These are phyloP conservation scores for Drepanosiphum platanoidis DNA, from an alignment of 2,888 invertebrate species.

Conservation along the genomic window DNA sequence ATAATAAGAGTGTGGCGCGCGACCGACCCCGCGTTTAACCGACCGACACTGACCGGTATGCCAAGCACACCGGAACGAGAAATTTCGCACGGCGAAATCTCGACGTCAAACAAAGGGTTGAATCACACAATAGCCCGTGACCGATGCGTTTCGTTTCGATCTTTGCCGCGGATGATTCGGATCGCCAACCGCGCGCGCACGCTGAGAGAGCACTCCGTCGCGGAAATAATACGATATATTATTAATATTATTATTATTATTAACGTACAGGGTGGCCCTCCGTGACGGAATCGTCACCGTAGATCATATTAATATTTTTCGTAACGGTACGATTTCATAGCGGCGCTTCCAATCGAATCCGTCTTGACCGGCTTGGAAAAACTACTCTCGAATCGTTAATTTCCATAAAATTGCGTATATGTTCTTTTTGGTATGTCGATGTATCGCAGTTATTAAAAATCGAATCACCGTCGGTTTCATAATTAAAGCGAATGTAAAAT, in stretches of 20 bases:
- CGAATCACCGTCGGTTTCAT: no score
- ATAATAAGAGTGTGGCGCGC: background rate
- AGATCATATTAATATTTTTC: no score
- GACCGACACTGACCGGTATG: conserved; percentile 49
- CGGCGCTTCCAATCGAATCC: no score
- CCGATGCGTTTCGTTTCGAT: conserved; percentile 50
- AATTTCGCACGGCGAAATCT: conserved; percentile 37
- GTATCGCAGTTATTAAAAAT: no score
- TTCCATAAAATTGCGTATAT: no score
- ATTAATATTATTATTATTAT: background rate
- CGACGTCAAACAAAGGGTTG: conserved; percentile 43
- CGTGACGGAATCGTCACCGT: no score
- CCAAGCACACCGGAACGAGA: conserved; percentile 40
- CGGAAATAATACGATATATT: background rate
- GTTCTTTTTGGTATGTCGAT: no score
- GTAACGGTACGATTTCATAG: no score
- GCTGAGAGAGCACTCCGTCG: conserved; percentile 21
- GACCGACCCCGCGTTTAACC: conserved; percentile 11
- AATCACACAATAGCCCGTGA: conserved; percentile 53
- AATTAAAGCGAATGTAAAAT: no score
- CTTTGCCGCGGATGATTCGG: conserved; percentile 32
- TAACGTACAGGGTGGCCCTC: no score
- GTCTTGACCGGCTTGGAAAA: no score
- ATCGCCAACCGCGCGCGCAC: conserved; percentile 26
- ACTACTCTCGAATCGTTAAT: no score